Conservation (phyloP, 2,113 vertebrate genomes). For the Sapajus apella region DNA sequence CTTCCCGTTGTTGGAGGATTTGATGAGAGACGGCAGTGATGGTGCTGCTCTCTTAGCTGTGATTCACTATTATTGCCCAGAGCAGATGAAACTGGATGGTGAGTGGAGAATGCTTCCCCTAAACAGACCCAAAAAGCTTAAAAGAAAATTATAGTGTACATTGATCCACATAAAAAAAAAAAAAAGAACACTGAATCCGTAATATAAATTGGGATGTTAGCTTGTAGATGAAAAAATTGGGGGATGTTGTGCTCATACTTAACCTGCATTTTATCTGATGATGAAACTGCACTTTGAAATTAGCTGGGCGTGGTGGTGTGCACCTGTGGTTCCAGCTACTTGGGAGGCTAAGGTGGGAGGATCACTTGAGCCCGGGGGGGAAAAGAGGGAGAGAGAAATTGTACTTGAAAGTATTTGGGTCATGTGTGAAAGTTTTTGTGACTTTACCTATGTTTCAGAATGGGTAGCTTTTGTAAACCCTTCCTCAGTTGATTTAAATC, state of each 20-base stretch:
- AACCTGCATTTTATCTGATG: too few relatives aligned
- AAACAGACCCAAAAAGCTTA: accelerated
- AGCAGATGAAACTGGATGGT: conserved; percentile 95
- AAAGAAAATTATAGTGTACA: neutral
- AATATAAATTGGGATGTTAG: accelerated
- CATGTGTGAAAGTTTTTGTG: neutral
- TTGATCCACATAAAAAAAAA: too few relatives aligned
- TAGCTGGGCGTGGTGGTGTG: too few relatives aligned
- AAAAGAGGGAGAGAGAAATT: neutral
- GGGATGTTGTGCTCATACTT: accelerated
- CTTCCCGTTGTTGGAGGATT: conserved; percentile 93
- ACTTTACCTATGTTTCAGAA: neutral
- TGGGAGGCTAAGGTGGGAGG: too few relatives aligned
- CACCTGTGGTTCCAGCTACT: too few relatives aligned
- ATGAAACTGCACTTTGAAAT: too few relatives aligned
- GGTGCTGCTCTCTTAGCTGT: conserved; percentile 92
- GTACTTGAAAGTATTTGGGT: neutral
- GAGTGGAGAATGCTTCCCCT: conserved; percentile 1
- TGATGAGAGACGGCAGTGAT: conserved; percentile 93
- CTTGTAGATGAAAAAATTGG: accelerated
- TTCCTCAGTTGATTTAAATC: too few relatives aligned
- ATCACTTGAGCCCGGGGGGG: too few relatives aligned
- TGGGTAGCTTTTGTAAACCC: neutral
- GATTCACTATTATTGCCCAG: conserved; percentile 97
- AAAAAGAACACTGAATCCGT: accelerated